These are phyloP conservation scores for Neodiprion pinetum DNA, from an alignment of 1,140 invertebrate genomes.

Conservation along the genomic window DNA sequence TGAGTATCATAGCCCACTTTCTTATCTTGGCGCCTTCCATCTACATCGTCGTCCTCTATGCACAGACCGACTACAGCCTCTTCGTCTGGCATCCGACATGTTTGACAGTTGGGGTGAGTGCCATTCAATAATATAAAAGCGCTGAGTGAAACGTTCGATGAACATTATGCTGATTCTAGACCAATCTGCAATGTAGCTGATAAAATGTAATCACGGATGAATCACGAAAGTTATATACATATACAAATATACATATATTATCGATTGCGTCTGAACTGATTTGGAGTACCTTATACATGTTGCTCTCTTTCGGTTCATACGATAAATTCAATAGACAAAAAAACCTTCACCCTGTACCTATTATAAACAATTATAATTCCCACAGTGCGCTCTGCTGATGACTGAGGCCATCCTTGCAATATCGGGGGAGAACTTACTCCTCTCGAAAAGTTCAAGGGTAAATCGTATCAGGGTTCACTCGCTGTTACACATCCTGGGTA, in stretches of 20 bases:
- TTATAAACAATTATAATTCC: not conserved
- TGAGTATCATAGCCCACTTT: conserved; percentile 46
- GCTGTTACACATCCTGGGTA: conserved; percentile 46
- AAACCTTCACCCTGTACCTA: not conserved
- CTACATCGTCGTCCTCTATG: conserved; percentile 49
- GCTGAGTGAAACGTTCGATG: too few relatives aligned
- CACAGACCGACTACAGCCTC: conserved; percentile 34
- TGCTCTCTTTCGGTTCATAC: too few relatives aligned
- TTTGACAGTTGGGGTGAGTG: conserved; percentile 54
- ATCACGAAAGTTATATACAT: too few relatives aligned
- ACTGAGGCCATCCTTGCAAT: conserved; percentile 50
- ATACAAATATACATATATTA: too few relatives aligned
- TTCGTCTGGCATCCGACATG: conserved; percentile 60
- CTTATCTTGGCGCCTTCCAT: conserved; percentile 48
- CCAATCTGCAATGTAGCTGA: too few relatives aligned
- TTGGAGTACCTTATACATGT: too few relatives aligned
- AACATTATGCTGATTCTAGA: too few relatives aligned
- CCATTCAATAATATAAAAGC: not conserved
- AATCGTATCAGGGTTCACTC: conserved; percentile 51
- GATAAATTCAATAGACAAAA: too few relatives aligned
- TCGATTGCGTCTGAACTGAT: too few relatives aligned
- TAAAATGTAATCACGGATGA: too few relatives aligned
- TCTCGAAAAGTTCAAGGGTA: conserved; percentile 35
- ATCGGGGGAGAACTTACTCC: conserved; percentile 48
- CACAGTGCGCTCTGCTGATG: conserved; percentile 49